Evolutionary conservation across 2,797 vertebrate genomes (phyloP).

Genomic region (Spinus pinus): DNA sequence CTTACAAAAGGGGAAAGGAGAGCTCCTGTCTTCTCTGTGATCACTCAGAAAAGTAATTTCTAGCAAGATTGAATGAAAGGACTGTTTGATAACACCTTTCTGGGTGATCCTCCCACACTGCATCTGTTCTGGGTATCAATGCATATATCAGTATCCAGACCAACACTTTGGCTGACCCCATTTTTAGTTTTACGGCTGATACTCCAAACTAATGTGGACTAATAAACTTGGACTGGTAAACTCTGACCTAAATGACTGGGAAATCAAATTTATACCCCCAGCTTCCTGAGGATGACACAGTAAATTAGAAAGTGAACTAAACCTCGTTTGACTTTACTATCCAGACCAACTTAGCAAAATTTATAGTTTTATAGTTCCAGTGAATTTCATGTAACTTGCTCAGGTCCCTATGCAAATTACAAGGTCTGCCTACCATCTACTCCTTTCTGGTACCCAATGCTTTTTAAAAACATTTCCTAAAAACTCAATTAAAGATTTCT

Average conservation of each 20-base stretch:
- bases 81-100: background rate
- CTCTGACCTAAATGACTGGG: background rate
- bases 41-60: background rate
- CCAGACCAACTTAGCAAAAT: background rate
- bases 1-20: background rate
- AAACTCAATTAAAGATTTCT: background rate
- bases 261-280: background rate
- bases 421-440: fast-evolving
- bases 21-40: background rate
- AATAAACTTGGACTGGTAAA: background rate
- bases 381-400: background rate
- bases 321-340: background rate
- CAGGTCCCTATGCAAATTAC: background rate
- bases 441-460: too few species aligned
- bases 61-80: background rate
- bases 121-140: background rate
- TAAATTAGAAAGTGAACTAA: background rate
- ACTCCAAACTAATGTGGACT: background rate
- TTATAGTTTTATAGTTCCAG: background rate
- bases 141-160: background rate
- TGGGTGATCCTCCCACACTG: background rate
- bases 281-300: background rate
- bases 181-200: background rate
- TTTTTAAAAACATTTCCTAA: background rate
- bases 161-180: background rate